Conservation (phyloP, 2,888 invertebrate species). For the Conomelus anceps region DNA sequence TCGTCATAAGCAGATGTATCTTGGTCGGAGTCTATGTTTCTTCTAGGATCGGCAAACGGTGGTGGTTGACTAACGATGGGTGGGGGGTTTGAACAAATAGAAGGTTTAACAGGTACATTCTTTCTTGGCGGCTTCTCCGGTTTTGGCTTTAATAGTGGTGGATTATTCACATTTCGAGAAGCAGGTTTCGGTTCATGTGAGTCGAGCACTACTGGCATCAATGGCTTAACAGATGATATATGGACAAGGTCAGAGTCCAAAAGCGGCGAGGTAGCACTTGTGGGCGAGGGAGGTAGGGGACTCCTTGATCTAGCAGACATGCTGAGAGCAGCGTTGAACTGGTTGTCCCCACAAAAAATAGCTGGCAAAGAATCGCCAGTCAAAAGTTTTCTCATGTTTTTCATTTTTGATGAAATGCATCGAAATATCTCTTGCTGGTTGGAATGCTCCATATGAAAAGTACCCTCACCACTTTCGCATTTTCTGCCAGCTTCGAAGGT, state of each 20-base stretch:
- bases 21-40: background rate
- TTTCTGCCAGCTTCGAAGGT: constrained; percentile 83
- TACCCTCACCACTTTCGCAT: constrained; percentile 78
- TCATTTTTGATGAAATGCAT: constrained; percentile 76
- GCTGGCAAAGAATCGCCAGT: constrained; percentile 56
- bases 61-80: too few relatives aligned
- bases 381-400: constrained; percentile 76
- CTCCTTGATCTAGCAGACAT: constrained; percentile 78
- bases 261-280: constrained; percentile 43
- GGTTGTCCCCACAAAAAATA: constrained; percentile 57
- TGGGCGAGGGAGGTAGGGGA: constrained; percentile 63
- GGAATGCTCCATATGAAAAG: constrained; percentile 69
- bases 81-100: constrained; percentile 4
- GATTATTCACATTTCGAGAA: constrained; percentile 33
- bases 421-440: constrained; percentile 78
- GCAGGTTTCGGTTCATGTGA: constrained; percentile 10
- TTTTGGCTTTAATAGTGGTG: constrained; percentile 55
- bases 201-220: constrained; percentile 23
- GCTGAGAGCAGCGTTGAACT: constrained; percentile 63
- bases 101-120: constrained; percentile 36
- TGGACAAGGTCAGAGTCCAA: constrained; percentile 44
- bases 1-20: constrained; percentile 59
- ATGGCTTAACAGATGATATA: constrained; percentile 31
- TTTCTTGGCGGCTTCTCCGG: constrained; percentile 55
- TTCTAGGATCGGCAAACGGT: too few relatives aligned